Evolutionary conservation across 1,140 invertebrate genomes (phyloP).

Genomic region (Hypsibius dujardini): DNA sequence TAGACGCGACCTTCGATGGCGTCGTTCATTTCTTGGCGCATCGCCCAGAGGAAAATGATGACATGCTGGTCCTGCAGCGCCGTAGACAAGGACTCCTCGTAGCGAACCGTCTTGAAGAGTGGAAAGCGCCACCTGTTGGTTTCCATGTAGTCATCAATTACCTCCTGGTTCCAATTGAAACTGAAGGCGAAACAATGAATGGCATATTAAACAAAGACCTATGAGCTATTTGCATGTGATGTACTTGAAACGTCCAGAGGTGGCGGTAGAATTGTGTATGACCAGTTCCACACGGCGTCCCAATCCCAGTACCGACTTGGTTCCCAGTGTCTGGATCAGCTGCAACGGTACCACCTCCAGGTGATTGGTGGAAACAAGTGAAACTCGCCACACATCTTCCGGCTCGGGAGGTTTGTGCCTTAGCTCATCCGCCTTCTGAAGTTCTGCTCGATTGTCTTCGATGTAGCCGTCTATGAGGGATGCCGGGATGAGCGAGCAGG

Average conservation of each 20-base stretch:
- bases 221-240: background rate
- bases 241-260: background rate
- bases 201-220: too few species aligned
- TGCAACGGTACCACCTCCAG: background rate
- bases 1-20: background rate
- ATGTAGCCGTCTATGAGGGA: background rate
- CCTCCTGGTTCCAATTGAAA: background rate
- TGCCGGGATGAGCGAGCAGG: background rate
- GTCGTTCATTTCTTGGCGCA: background rate
- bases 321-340: background rate
- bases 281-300: background rate
- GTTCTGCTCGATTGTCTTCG: background rate
- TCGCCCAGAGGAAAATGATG: constrained; percentile 3
- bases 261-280: background rate
- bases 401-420: background rate
- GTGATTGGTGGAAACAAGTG: background rate
- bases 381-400: background rate
- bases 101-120: background rate
- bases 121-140: background rate
- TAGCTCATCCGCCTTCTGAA: background rate
- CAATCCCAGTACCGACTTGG: background rate
- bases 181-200: too few species aligned
- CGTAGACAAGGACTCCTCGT: background rate
- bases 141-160: constrained; percentile 5
- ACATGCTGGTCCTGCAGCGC: background rate